Evolutionary conservation across 1,140 invertebrate species (phyloP), one percentile per base, ranked within the genome.

Genomic region (Scaptodrosophila lebanonensis): DNA sequence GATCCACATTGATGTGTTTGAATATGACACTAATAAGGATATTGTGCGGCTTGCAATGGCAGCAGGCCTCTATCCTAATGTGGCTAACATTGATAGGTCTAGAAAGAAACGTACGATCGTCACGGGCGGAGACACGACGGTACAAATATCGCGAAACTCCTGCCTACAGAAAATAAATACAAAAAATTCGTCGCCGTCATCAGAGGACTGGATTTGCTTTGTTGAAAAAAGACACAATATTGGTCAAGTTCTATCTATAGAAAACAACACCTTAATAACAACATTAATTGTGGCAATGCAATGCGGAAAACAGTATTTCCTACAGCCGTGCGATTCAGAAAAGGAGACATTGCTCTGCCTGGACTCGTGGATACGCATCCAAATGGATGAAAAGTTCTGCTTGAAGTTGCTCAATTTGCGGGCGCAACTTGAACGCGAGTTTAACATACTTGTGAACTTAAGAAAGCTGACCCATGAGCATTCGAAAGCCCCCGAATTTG

Each of bases 11-110:
- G 15, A 0, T 5, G 36, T 11, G 18, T 25, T 16, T 2, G 5
- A 38, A 32, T 48, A 57, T 4, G 65, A 82, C 32, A 92, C 94
- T 69, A 95, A 95, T 86, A 96, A 95, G 94, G 92, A 94, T 16
- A 91, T 97, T 27, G 92, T 98, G 1, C 98, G 98, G 84, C 93
- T 95, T 11, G 94, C 95, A 3, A 83, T 99, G 1, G 91, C 92
- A 44, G 93, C 93, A 9, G 96, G 96, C 2, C 88, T 94, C 4
- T 98, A 97, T 88, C 96, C 97, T 0, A 95, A 96, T 76, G 84
- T 98, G 12, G 93, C 95, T 3, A 56, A 50, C 17, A 13, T 71
- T 0, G 62, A 77, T 4, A 33, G 36, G 0, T 6, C 22, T n/a
- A n/a, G n/a, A 0, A 35, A 9, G 1, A 66, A 56, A 3, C 6